A percentile compares a stretch with the other conserved stretches of the same genome.
Evolutionary conservation across 2,888 invertebrate genomes (phyloP).

Genomic region (Dendrolimus pini): DNA sequence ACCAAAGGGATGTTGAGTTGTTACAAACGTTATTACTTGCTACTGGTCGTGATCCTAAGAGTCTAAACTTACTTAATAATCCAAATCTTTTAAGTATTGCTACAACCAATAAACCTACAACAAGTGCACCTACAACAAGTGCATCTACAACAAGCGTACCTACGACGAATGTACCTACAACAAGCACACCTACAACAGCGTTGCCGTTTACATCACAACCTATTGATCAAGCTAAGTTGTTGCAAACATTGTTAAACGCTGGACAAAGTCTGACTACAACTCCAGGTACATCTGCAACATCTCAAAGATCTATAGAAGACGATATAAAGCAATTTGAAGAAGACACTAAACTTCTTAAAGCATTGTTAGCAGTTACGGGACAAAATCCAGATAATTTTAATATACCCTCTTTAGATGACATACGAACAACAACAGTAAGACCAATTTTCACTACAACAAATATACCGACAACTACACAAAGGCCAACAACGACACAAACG

Average conservation of each 20-base stretch:
- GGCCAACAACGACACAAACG: conserved; percentile 22
- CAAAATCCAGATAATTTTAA: conserved; percentile 56
- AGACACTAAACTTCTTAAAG: conserved; percentile 63
- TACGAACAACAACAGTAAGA: conserved; percentile 29
- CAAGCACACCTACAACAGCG: conserved; percentile 15
- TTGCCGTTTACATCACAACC: conserved; percentile 18
- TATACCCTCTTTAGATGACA: conserved; percentile 46
- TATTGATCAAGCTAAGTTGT: conserved; percentile 40
- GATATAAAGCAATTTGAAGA: conserved; percentile 66
- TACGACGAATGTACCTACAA: conserved; percentile 15
- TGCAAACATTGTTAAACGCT: conserved; percentile 47
- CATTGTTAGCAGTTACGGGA: conserved; percentile 59
- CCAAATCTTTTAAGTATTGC: conserved; percentile 22
- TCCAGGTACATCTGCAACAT: conserved; percentile 34
- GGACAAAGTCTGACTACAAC: conserved; percentile 30
- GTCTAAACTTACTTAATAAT: conserved; percentile 38
- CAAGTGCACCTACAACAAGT: conserved; percentile 15
- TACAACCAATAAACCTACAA: conserved; percentile 21
- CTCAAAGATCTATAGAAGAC: conserved; percentile 52
- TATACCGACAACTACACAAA: conserved; percentile 22
- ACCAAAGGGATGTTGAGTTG: conserved; percentile 44
- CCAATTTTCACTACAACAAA: conserved; percentile 23
- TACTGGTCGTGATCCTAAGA: conserved; percentile 57
- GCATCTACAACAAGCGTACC: conserved; percentile 18
- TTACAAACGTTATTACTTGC: conserved; percentile 41